phyloP scores from a whole-genome alignment of 2,888 invertebrate genomes.

The Eristalinus sepulchralis region DNA sequence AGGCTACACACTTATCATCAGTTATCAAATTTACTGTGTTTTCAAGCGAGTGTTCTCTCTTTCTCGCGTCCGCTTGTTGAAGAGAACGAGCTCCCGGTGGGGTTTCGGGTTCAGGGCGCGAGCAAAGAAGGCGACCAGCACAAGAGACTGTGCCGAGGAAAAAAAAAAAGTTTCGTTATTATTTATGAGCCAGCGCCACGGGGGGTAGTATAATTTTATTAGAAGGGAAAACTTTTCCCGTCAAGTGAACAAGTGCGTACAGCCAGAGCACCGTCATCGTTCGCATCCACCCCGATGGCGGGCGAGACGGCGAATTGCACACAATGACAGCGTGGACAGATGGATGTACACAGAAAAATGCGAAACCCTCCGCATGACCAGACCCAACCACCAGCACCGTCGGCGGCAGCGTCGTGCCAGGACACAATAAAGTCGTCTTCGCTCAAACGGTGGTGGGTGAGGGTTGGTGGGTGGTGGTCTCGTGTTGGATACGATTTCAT shows the following conservation, averaged over 20 bases:
- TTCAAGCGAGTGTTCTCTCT: neutral
- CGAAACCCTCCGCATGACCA: neutral
- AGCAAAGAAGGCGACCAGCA: neutral
- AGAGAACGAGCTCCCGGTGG: neutral
- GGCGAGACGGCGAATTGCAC: neutral
- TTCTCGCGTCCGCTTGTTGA: neutral
- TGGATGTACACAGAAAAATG: neutral
- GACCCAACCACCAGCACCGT: neutral
- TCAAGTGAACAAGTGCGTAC: slow-evolving; percentile 56
- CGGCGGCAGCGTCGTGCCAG: neutral
- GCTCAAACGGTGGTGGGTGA: neutral
- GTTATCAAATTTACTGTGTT: slow-evolving; percentile 61
- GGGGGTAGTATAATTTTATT: slow-evolving; percentile 66
- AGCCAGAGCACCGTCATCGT: neutral
- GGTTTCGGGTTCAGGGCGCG: neutral
- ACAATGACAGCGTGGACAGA: neutral
- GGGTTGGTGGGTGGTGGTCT: slow-evolving; percentile 1
- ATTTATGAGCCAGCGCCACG: slow-evolving; percentile 59
- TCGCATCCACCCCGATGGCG: neutral
- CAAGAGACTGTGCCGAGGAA: neutral
- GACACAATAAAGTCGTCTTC: neutral
- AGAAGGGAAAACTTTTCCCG: slow-evolving; percentile 47
- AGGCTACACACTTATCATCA: slow-evolving; percentile 58
- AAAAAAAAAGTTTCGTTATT: slow-evolving; percentile 41
- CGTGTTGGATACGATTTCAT: slow-evolving; percentile 59